Conservation (phyloP, 2,797 vertebrate species). For the Lagodon rhomboides region DNA sequence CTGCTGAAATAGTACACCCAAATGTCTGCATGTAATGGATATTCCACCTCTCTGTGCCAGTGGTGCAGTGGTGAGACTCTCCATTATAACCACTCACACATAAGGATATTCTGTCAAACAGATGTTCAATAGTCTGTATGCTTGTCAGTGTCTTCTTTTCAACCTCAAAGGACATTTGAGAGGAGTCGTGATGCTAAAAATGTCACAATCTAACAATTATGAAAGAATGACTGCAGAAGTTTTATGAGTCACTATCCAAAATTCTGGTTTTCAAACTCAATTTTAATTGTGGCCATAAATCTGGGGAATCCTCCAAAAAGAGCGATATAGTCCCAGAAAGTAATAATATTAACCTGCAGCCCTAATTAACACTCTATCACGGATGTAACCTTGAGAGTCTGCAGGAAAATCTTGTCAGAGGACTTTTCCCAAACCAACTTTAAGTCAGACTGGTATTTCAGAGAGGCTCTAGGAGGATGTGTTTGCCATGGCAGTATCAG, state of each 20-base stretch:
- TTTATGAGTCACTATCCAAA: neutral
- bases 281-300: neutral
- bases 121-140: neutral
- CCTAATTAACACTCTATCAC: neutral
- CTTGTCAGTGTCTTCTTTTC: neutral
- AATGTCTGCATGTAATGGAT: neutral
- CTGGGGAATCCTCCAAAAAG: neutral
- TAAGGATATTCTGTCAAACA: neutral
- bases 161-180: neutral
- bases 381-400: neutral
- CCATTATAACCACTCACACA: neutral
- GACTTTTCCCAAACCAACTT: constrained; percentile 2
- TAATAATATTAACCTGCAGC: neutral
- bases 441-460: constrained; percentile 4
- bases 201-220: neutral
- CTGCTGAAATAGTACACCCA: neutral
- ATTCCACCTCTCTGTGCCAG: neutral
- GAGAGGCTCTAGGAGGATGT: constrained; percentile 8
- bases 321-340: neutral
- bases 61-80: neutral
- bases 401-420: neutral
- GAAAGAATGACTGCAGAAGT: neutral
- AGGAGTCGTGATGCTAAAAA: neutral
- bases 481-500: constrained; percentile 27
- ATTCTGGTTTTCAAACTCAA: too few species aligned